A percentile compares a stretch with the other conserved stretches of the same genome.
Conservation (phyloP, 2,888 invertebrate genomes). For the Hyppa rectilinea region DNA sequence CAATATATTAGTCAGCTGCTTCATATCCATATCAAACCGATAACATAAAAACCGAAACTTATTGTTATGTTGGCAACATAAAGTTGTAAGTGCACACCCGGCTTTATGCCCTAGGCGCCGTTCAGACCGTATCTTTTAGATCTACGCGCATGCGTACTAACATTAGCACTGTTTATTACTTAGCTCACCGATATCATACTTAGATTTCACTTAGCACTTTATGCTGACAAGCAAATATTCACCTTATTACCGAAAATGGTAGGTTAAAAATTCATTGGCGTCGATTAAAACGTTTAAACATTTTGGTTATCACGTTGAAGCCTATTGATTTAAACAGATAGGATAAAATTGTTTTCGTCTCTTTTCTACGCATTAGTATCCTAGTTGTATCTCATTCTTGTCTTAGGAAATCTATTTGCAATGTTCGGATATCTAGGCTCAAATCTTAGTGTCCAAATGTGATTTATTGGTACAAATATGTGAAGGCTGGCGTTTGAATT, state of each 20-base stretch:
- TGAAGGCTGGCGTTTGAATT: constrained; percentile 57
- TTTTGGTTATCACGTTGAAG: constrained; percentile 59
- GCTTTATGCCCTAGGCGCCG: constrained; percentile 72
- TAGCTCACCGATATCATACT: constrained; percentile 75
- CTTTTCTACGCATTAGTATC: constrained; percentile 50
- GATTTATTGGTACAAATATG: constrained; percentile 65
- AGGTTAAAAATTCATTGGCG: constrained; percentile 37
- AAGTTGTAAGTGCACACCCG: constrained; percentile 57
- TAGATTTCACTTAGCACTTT: constrained; percentile 69
- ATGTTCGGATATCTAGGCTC: constrained; percentile 57
- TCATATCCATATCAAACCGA: constrained; percentile 38
- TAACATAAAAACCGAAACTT: constrained; percentile 47
- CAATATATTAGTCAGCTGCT: constrained; percentile 44
- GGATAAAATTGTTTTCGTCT: constrained; percentile 56
- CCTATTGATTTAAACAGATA: constrained; percentile 67
- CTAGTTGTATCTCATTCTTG: constrained; percentile 53
- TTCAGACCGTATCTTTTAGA: constrained; percentile 75
- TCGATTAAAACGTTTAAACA: constrained; percentile 43
- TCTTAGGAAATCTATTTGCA: constrained; percentile 57
- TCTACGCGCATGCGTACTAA: constrained; percentile 80
- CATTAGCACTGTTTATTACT: constrained; percentile 79
- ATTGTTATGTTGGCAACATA: constrained; percentile 49
- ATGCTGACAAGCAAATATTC: constrained; percentile 46
- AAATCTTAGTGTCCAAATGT: constrained; percentile 60
- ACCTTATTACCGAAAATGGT: constrained; percentile 19